Evolutionary conservation across 2,797 vertebrate genomes (phyloP).

Genomic region (Sebastes diploproa): DNA sequence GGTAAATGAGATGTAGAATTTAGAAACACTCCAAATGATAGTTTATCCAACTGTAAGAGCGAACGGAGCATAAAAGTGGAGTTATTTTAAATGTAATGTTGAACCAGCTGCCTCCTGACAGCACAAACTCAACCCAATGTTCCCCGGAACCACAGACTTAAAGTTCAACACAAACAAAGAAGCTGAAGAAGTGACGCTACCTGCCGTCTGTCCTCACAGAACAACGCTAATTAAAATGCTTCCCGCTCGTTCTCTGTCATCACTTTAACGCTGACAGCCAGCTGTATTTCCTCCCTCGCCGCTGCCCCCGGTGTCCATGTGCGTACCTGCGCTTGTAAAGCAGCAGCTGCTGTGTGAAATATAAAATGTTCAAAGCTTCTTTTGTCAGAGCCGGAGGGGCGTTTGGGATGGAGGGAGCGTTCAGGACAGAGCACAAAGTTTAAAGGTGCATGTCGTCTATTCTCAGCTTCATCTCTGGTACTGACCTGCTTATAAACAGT

Average conservation of each 20-base stretch:
- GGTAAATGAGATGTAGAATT: background rate
- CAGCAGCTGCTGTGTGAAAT: background rate
- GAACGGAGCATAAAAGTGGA: background rate
- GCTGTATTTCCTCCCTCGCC: background rate
- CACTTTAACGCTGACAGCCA: constrained; percentile 15
- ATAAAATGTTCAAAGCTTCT: too few species aligned
- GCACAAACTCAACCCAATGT: background rate
- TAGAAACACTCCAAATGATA: background rate
- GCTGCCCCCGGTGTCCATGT: background rate
- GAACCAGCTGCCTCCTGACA: background rate
- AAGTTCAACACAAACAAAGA: background rate
- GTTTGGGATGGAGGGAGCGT: too few species aligned
- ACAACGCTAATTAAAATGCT: background rate
- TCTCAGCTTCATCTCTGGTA: background rate
- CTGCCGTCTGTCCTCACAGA: background rate
- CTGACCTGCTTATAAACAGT: too few species aligned
- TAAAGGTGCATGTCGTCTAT: background rate
- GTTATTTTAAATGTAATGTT: background rate
- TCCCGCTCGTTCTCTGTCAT: background rate
- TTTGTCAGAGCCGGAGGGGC: too few species aligned
- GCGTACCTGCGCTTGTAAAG: constrained; percentile 20
- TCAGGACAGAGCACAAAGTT: too few species aligned
- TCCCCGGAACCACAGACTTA: too few species aligned
- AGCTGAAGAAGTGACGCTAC: too few species aligned
- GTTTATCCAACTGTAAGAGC: background rate